phyloP scores from a whole-genome alignment of 2,797 vertebrate genomes.

The Tragopan temminckii region DNA sequence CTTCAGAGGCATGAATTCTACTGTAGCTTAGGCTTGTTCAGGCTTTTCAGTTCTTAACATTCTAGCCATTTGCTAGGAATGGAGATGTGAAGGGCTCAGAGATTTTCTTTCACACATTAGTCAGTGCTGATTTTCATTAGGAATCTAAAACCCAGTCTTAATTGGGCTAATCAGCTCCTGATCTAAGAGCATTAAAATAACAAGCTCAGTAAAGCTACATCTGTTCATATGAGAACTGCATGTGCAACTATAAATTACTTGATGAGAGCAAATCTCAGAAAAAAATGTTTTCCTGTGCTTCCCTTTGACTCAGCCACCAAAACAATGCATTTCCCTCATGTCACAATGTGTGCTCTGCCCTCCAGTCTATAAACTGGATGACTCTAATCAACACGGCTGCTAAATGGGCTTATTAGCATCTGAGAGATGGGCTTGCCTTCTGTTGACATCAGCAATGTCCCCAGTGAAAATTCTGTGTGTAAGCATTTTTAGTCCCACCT shows the following conservation, averaged over 20 bases:
- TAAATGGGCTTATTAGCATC: neutral
- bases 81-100: neutral
- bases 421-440: neutral
- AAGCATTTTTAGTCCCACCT: slow-evolving; percentile 45
- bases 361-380: neutral
- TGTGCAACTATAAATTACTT: neutral
- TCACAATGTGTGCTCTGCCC: slow-evolving; percentile 63
- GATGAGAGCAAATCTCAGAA: neutral
- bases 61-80: neutral
- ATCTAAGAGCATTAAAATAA: slow-evolving; percentile 6
- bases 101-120: neutral
- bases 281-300: slow-evolving; percentile 28
- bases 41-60: neutral
- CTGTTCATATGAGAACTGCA: neutral
- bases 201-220: neutral
- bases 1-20: neutral
- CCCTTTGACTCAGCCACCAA: neutral
- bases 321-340: neutral
- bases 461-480: neutral
- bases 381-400: neutral
- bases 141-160: neutral
- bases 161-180: neutral
- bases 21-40: fast-evolving
- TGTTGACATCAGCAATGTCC: slow-evolving; percentile 60
- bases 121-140: neutral